Base-by-base conservation (phyloP, 2,113 vertebrate genomes). In the Caracal caracal region DNA sequence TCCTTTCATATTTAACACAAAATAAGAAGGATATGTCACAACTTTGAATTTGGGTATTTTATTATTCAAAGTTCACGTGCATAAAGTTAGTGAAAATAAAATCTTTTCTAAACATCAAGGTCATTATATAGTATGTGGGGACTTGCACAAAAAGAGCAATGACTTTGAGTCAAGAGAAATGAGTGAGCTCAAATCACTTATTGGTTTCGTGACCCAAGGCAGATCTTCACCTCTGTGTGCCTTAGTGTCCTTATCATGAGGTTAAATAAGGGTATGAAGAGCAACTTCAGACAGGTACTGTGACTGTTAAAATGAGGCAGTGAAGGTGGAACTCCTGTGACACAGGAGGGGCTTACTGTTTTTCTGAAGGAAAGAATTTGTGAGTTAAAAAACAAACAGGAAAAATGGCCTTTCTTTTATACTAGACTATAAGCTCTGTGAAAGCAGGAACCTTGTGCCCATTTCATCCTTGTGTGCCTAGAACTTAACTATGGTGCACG, bases 21-120 rank as follows among this genome's bases (percentile, higher is more conserved):
- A 79, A 49, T 26, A 84, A 15, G 11, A 95, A 84, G 5, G 10
- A 10, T 84, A 61, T 40, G 24, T 66, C 35, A 22, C 49, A 85
- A 89, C 3, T 80, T 85, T 40, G 68, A 73, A 65, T 49, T 79
- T 84, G 3, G 37, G 2, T 16, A 70, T 78, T 82, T 30, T 33
- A 47, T 73, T 78, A 16, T 83, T 80, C 49, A 92, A 73, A 92
- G 49, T 89, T 79, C 33, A 82, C 4, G 30, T 17, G 20, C 2
- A 40, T 78, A 63, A 93, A 71, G 20, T 17, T 85, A 87, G 70
- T 49, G 90, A 81, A 87, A 87, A 75, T 40, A 80, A 86, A 83
- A 33, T 80, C n/a, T 61, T 87, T 91, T 76, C 2, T 20, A 53
- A 81, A 73, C 7, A 70, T 22, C 47, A 83, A 47, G 10, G 28